Evolutionary conservation across 1,140 invertebrate genomes (phyloP).

Genomic region (Drosophila neocordata): DNA sequence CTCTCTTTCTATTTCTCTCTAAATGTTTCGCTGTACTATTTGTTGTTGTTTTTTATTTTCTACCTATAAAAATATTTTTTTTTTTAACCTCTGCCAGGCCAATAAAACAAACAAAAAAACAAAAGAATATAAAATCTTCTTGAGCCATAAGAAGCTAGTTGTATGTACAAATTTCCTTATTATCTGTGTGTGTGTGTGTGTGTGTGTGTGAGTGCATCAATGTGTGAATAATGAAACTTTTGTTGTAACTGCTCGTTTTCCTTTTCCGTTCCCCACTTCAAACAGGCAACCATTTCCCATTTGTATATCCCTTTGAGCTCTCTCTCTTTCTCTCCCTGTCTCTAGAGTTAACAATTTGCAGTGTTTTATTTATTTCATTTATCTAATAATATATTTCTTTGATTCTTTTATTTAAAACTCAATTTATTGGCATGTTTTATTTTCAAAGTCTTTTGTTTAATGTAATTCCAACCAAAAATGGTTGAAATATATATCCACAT

Average conservation of each 20-base stretch:
- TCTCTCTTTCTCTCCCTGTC: conserved; percentile 15
- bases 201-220: neutral
- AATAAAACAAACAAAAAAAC: neutral
- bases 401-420: neutral
- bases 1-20: neutral
- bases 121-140: neutral
- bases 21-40: neutral
- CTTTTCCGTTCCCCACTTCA: neutral
- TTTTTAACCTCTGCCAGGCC: neutral
- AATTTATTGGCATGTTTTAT: conserved; percentile 35
- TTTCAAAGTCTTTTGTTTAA: conserved; percentile 21
- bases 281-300: neutral
- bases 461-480: neutral
- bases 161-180: conserved; percentile 14
- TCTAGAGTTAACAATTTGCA: neutral
- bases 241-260: conserved; percentile 61
- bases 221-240: conserved; percentile 21
- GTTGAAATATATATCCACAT: conserved; percentile 1
- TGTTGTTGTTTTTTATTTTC: neutral
- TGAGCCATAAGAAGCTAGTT: neutral
- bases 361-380: neutral
- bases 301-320: conserved; percentile 8
- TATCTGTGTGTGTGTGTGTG: conserved; percentile 20
- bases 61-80: neutral
- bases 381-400: neutral